phyloP scores from a whole-genome alignment of 2,888 invertebrate genomes.

The Thera obeliscata region DNA sequence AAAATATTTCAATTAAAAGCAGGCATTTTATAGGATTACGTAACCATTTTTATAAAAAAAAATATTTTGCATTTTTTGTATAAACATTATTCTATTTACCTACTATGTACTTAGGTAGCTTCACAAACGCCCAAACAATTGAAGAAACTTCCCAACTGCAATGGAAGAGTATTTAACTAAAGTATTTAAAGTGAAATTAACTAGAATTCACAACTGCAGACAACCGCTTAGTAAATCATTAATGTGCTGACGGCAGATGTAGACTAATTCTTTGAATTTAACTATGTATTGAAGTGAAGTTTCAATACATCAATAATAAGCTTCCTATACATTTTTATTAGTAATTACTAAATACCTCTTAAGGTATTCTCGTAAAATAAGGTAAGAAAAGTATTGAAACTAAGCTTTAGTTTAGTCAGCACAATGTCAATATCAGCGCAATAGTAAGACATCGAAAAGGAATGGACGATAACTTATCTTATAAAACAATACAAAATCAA shows the following conservation, averaged over 20 bases:
- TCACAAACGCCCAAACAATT: background rate
- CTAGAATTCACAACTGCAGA: slow-evolving; percentile 14
- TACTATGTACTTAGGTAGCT: background rate
- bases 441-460: too few species aligned
- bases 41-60: background rate
- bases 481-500: too few species aligned
- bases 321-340: too few species aligned
- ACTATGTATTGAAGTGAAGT: too few species aligned
- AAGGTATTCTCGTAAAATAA: too few species aligned
- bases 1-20: background rate
- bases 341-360: too few species aligned
- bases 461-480: too few species aligned
- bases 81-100: background rate
- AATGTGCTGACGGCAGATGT: slow-evolving; percentile 2
- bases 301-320: too few species aligned
- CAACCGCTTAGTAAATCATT: background rate
- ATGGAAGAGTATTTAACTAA: slow-evolving; percentile 17
- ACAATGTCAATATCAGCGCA: too few species aligned
- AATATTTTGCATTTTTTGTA: background rate
- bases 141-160: slow-evolving; percentile 2
- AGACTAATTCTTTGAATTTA: background rate
- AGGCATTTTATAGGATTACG: background rate
- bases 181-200: slow-evolving; percentile 16
- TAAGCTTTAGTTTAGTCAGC: too few species aligned
- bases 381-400: too few species aligned